Evolutionary conservation across 2,797 vertebrate genomes (phyloP).

Genomic region (Amphiprion clarkii): DNA sequence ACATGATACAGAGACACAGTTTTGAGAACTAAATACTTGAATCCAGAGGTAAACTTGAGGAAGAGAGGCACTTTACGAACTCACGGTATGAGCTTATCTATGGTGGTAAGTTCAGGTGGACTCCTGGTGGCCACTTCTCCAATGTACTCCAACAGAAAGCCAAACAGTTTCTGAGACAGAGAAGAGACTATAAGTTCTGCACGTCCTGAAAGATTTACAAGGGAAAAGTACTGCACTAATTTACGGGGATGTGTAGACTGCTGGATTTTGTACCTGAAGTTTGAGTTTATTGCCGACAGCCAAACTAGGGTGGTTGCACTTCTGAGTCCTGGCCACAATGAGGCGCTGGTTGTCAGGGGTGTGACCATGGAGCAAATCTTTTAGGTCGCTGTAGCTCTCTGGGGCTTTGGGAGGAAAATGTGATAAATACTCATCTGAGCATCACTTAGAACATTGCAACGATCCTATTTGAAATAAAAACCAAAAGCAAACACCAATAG

Average conservation of each 20-base stretch:
- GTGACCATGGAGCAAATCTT: slow-evolving; percentile 85
- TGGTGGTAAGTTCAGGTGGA: slow-evolving; percentile 86
- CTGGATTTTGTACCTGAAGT: slow-evolving; percentile 84
- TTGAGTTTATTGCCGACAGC: slow-evolving; percentile 93
- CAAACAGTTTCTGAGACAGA: slow-evolving; percentile 90
- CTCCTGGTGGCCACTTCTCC: slow-evolving; percentile 87
- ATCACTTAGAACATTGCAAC: background rate
- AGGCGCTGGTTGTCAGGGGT: slow-evolving; percentile 88
- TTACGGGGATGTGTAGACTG: rapidly evolving
- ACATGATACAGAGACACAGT: background rate
- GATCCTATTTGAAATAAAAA: background rate
- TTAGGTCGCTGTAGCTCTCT: slow-evolving; percentile 86
- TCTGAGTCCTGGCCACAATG: slow-evolving; percentile 92
- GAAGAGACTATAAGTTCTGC: background rate
- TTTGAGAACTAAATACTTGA: background rate
- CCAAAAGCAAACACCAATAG: background rate
- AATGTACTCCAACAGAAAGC: slow-evolving; percentile 93
- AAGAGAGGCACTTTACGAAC: slow-evolving; percentile 24
- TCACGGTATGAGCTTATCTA: slow-evolving; percentile 91
- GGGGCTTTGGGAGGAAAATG: slow-evolving; percentile 83
- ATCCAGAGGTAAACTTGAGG: background rate
- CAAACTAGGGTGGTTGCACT: slow-evolving; percentile 94
- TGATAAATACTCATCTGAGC: too few species aligned
- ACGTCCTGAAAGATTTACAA: background rate
- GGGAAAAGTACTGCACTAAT: rapidly evolving